Percentiles rank a stretch among this genome's conserved stretches.
Evolutionary conservation across 2,113 vertebrate species (phyloP).

Genomic region (Salvelinus fontinalis): DNA sequence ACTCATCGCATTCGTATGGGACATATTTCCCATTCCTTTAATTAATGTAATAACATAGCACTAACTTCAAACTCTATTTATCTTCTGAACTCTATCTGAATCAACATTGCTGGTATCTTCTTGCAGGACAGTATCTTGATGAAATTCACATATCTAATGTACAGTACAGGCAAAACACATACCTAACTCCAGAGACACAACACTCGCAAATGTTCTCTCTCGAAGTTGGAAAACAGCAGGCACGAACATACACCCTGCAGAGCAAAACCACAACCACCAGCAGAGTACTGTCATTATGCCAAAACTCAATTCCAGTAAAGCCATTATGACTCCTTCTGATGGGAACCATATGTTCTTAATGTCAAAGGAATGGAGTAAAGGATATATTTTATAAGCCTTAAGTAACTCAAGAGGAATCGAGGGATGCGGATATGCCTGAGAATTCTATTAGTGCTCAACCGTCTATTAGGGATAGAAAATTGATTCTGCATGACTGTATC

Average conservation of each 20-base stretch:
- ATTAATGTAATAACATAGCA: neutral
- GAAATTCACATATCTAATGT: neutral
- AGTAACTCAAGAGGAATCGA: neutral
- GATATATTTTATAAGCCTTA: neutral
- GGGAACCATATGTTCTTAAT: neutral
- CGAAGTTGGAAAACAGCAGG: neutral
- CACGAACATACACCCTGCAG: neutral
- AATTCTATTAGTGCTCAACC: neutral
- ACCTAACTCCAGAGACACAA: neutral
- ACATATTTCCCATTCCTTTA: conserved; percentile 14
- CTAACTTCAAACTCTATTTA: conserved; percentile 3
- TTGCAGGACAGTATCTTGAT: neutral
- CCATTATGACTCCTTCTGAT: neutral
- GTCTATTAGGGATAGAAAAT: neutral
- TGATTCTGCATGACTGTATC: neutral
- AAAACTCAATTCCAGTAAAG: neutral
- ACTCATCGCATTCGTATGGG: conserved; percentile 32
- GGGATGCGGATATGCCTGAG: neutral
- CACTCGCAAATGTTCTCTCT: neutral
- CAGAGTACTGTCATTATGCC: neutral
- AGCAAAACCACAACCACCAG: neutral
- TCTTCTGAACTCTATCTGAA: conserved; percentile 21
- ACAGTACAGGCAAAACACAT: neutral
- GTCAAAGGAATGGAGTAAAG: neutral
- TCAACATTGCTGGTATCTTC: neutral